phyloP scores from a whole-genome alignment of 2,888 invertebrate species.

The Panopea generosa region DNA sequence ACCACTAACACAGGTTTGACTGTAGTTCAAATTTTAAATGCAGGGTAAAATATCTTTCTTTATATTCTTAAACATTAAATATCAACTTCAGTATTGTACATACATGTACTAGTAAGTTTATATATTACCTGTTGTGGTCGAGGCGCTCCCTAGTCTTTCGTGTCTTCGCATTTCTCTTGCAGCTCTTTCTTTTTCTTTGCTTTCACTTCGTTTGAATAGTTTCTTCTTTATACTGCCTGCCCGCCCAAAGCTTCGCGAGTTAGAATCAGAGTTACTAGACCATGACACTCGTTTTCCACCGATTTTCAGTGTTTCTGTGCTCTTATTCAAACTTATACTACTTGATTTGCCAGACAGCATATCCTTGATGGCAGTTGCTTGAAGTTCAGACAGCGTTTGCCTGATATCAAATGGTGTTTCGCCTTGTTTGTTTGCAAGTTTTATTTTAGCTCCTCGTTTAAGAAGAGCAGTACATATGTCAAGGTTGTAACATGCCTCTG shows the following conservation, averaged over 20 bases:
- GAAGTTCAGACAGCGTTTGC: conserved; percentile 86
- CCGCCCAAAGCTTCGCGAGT: conserved; percentile 61
- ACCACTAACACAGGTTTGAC: too few relatives aligned
- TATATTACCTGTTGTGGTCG: conserved; percentile 46
- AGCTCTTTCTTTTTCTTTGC: conserved; percentile 46
- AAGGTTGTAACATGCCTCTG: conserved; percentile 87
- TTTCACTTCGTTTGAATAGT: conserved; percentile 55
- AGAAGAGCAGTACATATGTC: conserved; percentile 87
- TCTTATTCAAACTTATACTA: conserved; percentile 54
- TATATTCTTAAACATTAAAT: too few relatives aligned
- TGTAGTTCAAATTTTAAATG: too few relatives aligned
- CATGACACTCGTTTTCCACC: conserved; percentile 50
- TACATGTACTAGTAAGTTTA: too few relatives aligned
- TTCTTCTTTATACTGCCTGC: conserved; percentile 59
- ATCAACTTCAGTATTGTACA: too few relatives aligned
- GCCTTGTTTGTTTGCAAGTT: conserved; percentile 86
- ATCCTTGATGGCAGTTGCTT: conserved; percentile 86
- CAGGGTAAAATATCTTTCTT: too few relatives aligned
- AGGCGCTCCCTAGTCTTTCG: conserved; percentile 45
- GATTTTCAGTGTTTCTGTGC: conserved; percentile 37
- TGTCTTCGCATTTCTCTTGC: conserved; percentile 37
- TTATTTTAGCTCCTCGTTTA: conserved; percentile 86
- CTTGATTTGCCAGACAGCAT: conserved; percentile 67
- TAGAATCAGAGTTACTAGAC: conserved; percentile 56
- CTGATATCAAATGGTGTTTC: conserved; percentile 87